phyloP scores from a whole-genome alignment of 2,888 invertebrate genomes.

The Drosophila cracens region DNA sequence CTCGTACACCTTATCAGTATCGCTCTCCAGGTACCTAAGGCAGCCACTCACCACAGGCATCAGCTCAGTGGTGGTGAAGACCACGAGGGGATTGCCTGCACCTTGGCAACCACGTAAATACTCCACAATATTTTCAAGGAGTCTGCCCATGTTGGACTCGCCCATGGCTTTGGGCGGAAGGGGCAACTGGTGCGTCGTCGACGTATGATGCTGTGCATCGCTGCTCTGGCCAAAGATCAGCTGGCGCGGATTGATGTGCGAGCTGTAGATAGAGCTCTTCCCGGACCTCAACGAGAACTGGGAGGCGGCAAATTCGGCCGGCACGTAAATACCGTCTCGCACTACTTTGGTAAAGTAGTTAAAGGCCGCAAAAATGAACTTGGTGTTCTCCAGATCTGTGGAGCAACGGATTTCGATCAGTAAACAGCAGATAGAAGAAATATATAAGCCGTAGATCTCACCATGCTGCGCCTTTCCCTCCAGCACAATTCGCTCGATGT shows the following conservation, averaged over 20 bases:
- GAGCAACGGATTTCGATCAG: not conserved
- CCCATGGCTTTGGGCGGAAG: constrained; percentile 84
- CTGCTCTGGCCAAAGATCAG: constrained; percentile 85
- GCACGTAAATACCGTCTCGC: constrained; percentile 82
- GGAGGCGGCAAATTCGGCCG: constrained; percentile 86
- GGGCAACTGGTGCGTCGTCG: constrained; percentile 85
- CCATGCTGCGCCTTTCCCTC: constrained; percentile 64
- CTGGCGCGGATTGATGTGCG: constrained; percentile 84
- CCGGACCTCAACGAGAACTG: constrained; percentile 85
- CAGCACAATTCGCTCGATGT: constrained; percentile 72
- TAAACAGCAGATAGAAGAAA: not conserved
- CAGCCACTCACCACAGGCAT: constrained; percentile 81
- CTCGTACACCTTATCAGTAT: constrained; percentile 42
- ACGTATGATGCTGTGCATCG: constrained; percentile 84
- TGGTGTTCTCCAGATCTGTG: constrained; percentile 75
- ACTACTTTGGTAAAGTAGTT: constrained; percentile 81
- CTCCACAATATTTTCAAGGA: constrained; percentile 84
- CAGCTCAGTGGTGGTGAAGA: constrained; percentile 84
- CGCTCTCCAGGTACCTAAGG: constrained; percentile 70
- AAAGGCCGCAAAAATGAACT: constrained; percentile 78
- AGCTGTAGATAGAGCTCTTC: constrained; percentile 82
- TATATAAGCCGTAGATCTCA: constrained; percentile 25
- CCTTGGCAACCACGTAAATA: constrained; percentile 79
- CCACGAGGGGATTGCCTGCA: constrained; percentile 77
- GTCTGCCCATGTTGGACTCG: constrained; percentile 70